Evolutionary conservation across 2,888 invertebrate genomes (phyloP).

Genomic region (Geotrupes spiniger): DNA sequence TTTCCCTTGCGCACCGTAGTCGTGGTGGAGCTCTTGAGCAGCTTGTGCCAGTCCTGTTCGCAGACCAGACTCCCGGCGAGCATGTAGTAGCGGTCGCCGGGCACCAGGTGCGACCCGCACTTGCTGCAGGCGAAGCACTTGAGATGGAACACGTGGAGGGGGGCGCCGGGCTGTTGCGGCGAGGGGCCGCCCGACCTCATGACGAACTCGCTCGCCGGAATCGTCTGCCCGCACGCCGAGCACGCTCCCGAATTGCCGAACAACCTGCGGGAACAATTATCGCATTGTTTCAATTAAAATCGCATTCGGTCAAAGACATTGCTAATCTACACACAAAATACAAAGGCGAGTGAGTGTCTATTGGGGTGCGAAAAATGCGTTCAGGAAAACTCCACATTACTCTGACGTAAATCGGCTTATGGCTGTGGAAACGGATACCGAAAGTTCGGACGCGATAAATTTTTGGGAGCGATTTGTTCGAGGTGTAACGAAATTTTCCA

Average conservation of each 20-base stretch:
- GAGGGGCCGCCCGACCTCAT: conserved; percentile 73
- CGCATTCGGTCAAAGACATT: neutral
- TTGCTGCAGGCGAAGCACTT: conserved; percentile 95
- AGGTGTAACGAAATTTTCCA: too few relatives aligned
- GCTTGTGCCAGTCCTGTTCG: conserved; percentile 94
- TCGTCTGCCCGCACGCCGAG: conserved; percentile 87
- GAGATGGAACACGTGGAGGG: conserved; percentile 82
- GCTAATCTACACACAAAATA: neutral
- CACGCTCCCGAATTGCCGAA: conserved; percentile 89
- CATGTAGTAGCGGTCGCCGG: conserved; percentile 89
- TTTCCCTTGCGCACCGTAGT: conserved; percentile 81
- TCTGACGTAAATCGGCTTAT: too few relatives aligned
- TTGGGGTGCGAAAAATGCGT: too few relatives aligned
- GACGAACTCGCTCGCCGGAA: conserved; percentile 91
- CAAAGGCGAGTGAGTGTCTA: too few relatives aligned
- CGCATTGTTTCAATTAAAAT: conserved; percentile 32
- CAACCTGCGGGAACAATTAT: conserved; percentile 66
- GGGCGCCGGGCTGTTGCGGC: conserved; percentile 53
- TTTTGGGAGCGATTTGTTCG: too few relatives aligned
- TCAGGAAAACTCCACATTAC: too few relatives aligned
- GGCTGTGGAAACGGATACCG: too few relatives aligned
- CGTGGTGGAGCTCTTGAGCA: conserved; percentile 66
- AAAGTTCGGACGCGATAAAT: too few relatives aligned
- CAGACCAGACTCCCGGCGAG: conserved; percentile 87
- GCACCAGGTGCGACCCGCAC: conserved; percentile 83